A percentile compares a stretch with the other conserved stretches of the same genome.
phyloP scores from a whole-genome alignment of 2,888 invertebrate genomes.

The Plemyria rubiginata region DNA sequence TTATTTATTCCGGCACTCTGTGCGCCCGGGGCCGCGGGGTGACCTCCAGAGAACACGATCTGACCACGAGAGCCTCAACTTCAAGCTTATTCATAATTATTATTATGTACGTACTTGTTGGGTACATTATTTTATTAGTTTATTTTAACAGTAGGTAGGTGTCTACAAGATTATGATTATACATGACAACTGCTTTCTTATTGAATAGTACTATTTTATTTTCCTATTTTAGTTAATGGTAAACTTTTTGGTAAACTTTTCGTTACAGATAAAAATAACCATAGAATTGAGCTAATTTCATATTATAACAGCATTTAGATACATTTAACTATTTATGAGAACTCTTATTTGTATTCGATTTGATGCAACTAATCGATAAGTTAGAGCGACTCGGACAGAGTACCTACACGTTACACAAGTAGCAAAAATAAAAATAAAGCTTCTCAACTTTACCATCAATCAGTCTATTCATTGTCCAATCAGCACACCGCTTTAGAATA shows the following conservation, averaged over 20 bases:
- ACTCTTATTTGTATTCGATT: conserved; percentile 7
- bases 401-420: conserved; percentile 8
- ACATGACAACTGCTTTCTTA: neutral
- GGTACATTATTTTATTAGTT: neutral
- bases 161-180: neutral
- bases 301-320: conserved; percentile 9
- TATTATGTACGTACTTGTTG: too few relatives aligned
- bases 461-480: conserved; percentile 24
- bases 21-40: too few relatives aligned
- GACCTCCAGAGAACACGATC: too few relatives aligned
- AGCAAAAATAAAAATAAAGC: conserved; percentile 24
- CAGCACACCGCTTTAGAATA: conserved; percentile 25
- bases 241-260: neutral
- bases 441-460: conserved; percentile 23
- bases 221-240: neutral
- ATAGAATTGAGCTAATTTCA: conserved; percentile 13
- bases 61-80: too few relatives aligned
- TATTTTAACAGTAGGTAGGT: neutral
- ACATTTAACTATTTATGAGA: neutral
- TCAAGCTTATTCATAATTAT: too few relatives aligned
- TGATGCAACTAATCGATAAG: conserved; percentile 22
- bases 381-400: conserved; percentile 5
- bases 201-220: neutral
- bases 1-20: too few relatives aligned
- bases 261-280: conserved; percentile 3